Conservation (phyloP, 1,140 invertebrate genomes). For the Gryon sp. region DNA sequence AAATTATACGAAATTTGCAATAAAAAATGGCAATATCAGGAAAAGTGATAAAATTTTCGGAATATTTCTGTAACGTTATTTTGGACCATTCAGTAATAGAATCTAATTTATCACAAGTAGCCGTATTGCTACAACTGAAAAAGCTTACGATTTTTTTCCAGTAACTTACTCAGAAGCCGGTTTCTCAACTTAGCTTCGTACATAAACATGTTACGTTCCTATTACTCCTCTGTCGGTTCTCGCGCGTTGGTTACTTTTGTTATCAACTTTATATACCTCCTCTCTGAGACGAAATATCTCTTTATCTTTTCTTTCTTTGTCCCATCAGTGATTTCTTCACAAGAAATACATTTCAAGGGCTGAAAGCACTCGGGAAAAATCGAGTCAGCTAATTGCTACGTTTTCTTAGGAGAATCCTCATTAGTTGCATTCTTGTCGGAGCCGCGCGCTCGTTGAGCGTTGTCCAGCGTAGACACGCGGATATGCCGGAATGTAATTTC, state of each 20-base stretch:
- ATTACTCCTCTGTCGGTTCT: conserved; percentile 17
- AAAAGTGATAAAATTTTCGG: no score
- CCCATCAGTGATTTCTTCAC: conserved; percentile 46
- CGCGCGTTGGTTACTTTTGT: conserved; percentile 30
- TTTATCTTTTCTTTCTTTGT: conserved; percentile 38
- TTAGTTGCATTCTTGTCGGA: conserved; percentile 64
- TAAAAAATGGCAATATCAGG: no score
- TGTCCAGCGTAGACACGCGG: conserved; percentile 62
- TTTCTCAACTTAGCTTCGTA: not conserved
- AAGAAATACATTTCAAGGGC: conserved; percentile 69
- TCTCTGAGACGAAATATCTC: conserved; percentile 23
- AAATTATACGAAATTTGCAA: no score
- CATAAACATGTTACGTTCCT: conserved; percentile 17
- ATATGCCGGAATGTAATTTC: conserved; percentile 77
- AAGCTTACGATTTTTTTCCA: no score
- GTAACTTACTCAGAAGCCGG: not conserved
- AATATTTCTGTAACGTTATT: no score
- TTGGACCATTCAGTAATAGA: no score
- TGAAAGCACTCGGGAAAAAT: conserved; percentile 68
- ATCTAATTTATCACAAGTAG: no score
- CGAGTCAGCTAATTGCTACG: conserved; percentile 73
- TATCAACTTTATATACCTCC: conserved; percentile 17
- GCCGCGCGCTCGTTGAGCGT: conserved; percentile 44
- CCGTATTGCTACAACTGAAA: no score
- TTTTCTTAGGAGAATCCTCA: conserved; percentile 67